Evolutionary conservation across 1,140 invertebrate genomes (phyloP).

Genomic region (Glossosoma conforme): DNA sequence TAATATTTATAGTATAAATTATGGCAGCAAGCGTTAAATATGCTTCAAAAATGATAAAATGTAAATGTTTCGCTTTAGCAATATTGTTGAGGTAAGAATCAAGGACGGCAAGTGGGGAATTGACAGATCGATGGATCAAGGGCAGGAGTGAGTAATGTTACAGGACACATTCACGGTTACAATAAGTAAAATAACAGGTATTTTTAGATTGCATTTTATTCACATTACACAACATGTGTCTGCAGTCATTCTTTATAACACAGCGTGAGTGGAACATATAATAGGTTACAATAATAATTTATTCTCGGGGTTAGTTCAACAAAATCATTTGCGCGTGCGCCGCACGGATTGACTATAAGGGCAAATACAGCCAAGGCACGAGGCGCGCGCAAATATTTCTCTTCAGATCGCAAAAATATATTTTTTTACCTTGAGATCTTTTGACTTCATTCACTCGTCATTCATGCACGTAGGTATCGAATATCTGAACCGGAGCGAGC

Average conservation of each 20-base stretch:
- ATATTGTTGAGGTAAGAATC: too few relatives aligned
- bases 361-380: constrained; percentile 14
- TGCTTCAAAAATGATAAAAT: too few relatives aligned
- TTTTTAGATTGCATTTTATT: constrained; percentile 22
- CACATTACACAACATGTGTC: constrained; percentile 27
- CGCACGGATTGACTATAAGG: constrained; percentile 10
- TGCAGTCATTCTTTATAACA: constrained; percentile 28
- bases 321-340: constrained; percentile 6
- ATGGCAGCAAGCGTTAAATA: too few relatives aligned
- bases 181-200: too few relatives aligned
- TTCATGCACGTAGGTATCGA: constrained; percentile 26
- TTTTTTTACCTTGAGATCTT: constrained; percentile 26
- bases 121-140: too few relatives aligned
- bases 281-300: constrained; percentile 11
- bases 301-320: constrained; percentile 8
- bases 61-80: too few relatives aligned
- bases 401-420: constrained; percentile 23
- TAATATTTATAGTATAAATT: too few relatives aligned
- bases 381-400: not conserved
- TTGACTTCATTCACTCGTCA: constrained; percentile 15
- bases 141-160: too few relatives aligned
- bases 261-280: constrained; percentile 20
- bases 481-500: constrained; percentile 6
- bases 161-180: too few relatives aligned
- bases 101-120: too few relatives aligned